phyloP scores from a whole-genome alignment of 2,888 invertebrate species.

The Ametastegia equiseti region DNA sequence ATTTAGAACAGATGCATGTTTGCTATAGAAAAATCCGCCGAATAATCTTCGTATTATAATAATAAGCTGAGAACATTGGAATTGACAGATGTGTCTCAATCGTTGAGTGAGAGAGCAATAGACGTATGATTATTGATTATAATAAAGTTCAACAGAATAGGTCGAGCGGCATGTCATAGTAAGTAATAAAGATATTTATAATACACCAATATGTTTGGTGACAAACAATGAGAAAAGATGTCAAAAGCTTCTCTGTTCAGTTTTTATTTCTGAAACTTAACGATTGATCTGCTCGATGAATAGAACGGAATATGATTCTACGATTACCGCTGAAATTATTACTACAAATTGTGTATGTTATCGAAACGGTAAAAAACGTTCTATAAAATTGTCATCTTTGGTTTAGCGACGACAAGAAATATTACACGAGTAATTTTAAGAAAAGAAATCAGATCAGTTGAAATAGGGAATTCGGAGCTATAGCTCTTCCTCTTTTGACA shows the following conservation, averaged over 20 bases:
- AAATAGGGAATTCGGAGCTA: not conserved
- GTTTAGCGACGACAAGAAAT: not conserved
- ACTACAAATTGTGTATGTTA: not conserved
- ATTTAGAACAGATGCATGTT: not conserved
- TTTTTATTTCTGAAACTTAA: not conserved
- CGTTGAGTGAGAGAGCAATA: not conserved
- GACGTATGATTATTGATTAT: not conserved
- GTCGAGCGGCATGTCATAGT: constrained; percentile 7
- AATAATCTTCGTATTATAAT: constrained; percentile 10
- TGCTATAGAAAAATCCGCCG: not conserved
- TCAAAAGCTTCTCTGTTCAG: not conserved
- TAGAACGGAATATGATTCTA: not conserved
- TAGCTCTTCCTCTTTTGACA: not conserved
- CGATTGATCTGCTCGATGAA: not conserved
- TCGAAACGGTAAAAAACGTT: not conserved
- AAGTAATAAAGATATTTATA: constrained; percentile 3
- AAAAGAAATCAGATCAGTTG: not conserved
- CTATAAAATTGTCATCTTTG: not conserved
- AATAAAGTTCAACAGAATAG: constrained; percentile 1
- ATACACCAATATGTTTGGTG: not conserved
- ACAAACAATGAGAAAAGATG: not conserved
- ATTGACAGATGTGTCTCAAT: not conserved
- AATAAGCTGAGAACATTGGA: constrained; percentile 13
- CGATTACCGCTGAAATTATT: not conserved
- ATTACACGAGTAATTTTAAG: not conserved